Evolutionary conservation across 2,113 vertebrate genomes (phyloP).

Genomic region (Hystrix cristata): DNA sequence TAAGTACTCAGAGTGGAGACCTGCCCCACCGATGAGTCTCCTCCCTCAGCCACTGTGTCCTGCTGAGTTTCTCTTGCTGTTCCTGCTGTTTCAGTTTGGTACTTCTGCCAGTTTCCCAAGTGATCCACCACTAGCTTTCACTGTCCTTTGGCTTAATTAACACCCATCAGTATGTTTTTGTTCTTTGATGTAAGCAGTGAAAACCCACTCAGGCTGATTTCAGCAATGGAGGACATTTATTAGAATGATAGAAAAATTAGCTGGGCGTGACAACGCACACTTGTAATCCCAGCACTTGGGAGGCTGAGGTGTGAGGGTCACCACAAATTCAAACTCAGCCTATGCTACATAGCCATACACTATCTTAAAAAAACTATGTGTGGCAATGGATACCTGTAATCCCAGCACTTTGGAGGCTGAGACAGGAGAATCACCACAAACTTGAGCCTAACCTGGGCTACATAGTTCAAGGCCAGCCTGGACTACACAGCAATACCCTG

Average conservation of each 20-base stretch:
- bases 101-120: background rate
- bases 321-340: background rate
- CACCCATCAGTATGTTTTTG: background rate
- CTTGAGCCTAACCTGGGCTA: background rate
- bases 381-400: background rate
- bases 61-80: background rate
- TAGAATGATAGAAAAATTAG: background rate
- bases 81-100: background rate
- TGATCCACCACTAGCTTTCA: background rate
- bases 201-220: background rate
- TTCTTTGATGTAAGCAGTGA: background rate
- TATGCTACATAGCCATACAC: background rate
- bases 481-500: background rate
- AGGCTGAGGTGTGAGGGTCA: background rate
- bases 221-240: background rate
- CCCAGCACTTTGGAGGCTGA: background rate
- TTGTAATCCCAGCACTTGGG: background rate
- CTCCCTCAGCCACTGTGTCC: no score
- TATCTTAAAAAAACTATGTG: background rate
- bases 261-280: no score
- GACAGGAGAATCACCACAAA: background rate
- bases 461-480: background rate
- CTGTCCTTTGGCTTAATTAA: background rate
- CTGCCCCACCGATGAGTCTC: background rate
- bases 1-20: background rate